phyloP scores from a whole-genome alignment of 2,113 vertebrate species.

The Accipiter cooperii region DNA sequence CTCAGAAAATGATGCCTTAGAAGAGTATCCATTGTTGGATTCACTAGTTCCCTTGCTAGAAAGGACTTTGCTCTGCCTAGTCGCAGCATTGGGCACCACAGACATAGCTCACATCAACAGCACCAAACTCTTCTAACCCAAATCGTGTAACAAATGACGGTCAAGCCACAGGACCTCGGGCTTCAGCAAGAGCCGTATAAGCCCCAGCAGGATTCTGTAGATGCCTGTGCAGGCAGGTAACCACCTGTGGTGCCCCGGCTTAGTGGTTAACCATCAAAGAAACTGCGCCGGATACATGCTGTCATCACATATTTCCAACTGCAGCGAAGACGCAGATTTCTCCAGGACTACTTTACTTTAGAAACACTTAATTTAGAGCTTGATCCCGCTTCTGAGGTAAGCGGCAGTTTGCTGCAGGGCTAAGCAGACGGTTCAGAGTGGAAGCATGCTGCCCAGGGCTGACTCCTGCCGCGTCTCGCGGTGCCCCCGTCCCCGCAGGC shows the following conservation, averaged over 20 bases:
- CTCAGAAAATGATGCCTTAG: not conserved
- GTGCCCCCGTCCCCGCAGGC: not conserved
- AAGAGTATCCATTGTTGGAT: accelerated
- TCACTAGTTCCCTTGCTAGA: too few relatives aligned
- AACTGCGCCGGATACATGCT: accelerated
- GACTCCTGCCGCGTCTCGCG: not conserved
- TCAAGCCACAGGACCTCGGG: not conserved
- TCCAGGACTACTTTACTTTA: not conserved
- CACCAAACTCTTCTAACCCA: not conserved
- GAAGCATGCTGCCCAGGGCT: not conserved
- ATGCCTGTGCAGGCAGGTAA: accelerated
- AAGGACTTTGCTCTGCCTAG: not conserved
- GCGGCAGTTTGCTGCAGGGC: not conserved
- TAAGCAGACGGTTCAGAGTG: not conserved
- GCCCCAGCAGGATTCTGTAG: not conserved
- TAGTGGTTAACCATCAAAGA: not conserved
- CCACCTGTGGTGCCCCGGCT: accelerated
- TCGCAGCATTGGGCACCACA: accelerated
- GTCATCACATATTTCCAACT: not conserved
- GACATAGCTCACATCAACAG: not conserved
- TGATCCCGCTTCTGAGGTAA: accelerated
- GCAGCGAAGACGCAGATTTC: not conserved
- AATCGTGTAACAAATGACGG: accelerated
- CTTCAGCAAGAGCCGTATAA: not conserved
- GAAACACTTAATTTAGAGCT: not conserved